Conservation (phyloP, 2,113 vertebrate genomes). For the Crotophaga sulcirostris region DNA sequence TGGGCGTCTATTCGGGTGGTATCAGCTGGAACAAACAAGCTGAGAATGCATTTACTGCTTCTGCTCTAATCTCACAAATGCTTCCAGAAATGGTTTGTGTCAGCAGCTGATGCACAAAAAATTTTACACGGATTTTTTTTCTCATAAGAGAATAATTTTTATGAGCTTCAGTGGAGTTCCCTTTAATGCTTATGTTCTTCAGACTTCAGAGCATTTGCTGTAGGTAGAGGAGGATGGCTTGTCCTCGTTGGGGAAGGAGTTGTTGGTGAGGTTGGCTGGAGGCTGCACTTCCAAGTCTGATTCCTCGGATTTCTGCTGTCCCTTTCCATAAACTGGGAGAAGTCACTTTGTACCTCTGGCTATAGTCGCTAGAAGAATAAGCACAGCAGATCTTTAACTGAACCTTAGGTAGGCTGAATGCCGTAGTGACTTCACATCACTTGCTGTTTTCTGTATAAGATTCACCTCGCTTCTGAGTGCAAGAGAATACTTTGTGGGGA, state of each 20-base stretch:
- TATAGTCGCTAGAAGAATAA: background rate
- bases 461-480: fast-evolving
- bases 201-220: background rate
- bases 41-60: constrained; percentile 78
- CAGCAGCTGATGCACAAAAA: constrained; percentile 67
- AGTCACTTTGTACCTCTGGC: background rate
- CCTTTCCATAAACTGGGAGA: background rate
- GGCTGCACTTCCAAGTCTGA: background rate
- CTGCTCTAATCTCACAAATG: constrained; percentile 69
- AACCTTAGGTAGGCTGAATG: background rate
- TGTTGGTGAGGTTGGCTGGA: background rate
- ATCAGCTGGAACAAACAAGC: constrained; percentile 87
- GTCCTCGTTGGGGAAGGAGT: background rate
- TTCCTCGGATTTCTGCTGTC: background rate
- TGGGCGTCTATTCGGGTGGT: constrained; percentile 81
- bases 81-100: constrained; percentile 76
- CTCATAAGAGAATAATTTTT: constrained; percentile 49
- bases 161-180: background rate
- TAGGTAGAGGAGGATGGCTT: background rate
- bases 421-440: background rate
- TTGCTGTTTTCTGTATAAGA: background rate
- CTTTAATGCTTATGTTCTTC: background rate
- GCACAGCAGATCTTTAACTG: background rate
- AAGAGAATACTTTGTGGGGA: background rate
- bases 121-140: constrained; percentile 18